Base-by-base conservation (phyloP, 1,140 invertebrate genomes). In the Helicoverpa armigera region DNA sequence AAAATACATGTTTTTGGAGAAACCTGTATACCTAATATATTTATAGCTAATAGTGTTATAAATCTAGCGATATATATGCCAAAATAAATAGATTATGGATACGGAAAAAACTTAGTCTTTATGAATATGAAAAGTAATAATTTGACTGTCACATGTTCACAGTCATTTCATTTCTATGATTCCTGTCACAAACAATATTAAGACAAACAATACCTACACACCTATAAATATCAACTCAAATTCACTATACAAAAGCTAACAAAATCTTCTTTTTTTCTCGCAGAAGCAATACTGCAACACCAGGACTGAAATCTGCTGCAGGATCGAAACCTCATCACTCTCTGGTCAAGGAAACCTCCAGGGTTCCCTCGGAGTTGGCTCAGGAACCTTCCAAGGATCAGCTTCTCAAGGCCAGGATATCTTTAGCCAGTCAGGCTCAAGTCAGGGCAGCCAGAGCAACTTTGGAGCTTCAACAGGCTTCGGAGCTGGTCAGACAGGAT, bases 241-340 rank as follows among this genome's bases (percentile, higher is more conserved):
- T 0, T 2, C 5, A 58, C 14, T 7, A 23, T 0, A 9, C 3
- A 58, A 18, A 58, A 58, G 12, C 58, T 29, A 35, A 73, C 2
- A 13, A 16, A 43, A 0, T 16, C 18, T n/a, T 51, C 35, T 56
- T 31, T 23, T 13, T 73, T 94, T 93, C 87, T 95, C 95, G 83
- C 90, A 96, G 95, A 94, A 94, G 84, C 91, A 93, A 79, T 92
- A 92, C 85, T 96, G 95, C 90, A 92, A 94, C 83, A 83, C 89
- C 0, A 87, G 89, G 43, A 92, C 90, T 2, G 95, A 96, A 87
- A 88, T 94, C 31, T 96, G 95, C 90, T 96, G 95, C 88, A 90
- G 91, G 58, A 86, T 95, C 43, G 91, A 92, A 80, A 78, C 88
- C 10, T 82, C 88, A 31, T 74, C 85, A 16, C 54, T 87, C 0